These are phyloP conservation scores for Sorex fumeus DNA, from an alignment of 2,113 vertebrate genomes.

Conservation along the genomic window DNA sequence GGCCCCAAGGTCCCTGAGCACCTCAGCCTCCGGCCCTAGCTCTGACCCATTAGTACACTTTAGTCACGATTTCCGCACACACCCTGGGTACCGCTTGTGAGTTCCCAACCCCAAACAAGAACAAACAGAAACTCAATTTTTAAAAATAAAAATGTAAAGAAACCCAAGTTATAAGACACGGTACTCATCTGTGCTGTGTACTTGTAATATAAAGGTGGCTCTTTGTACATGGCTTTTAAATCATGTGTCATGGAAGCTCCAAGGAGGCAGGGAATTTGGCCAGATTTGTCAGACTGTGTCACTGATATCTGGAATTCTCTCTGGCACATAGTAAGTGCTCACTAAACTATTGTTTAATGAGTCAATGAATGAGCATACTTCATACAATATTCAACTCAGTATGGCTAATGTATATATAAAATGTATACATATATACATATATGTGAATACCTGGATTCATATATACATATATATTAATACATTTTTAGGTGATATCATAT, in stretches of 20 bases:
- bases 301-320: neutral
- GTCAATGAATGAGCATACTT: neutral
- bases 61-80: too few relatives aligned
- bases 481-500: constrained; percentile 15
- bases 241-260: neutral
- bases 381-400: neutral
- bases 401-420: too few relatives aligned
- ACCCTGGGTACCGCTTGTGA: too few relatives aligned
- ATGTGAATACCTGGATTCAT: neutral
- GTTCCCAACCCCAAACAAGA: too few relatives aligned
- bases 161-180: neutral
- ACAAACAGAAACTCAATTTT: neutral
- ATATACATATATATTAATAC: neutral
- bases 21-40: too few relatives aligned
- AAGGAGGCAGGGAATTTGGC: constrained; percentile 33
- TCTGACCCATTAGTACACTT: too few relatives aligned
- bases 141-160: neutral
- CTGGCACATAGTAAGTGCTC: neutral
- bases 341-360: constrained; percentile 29
- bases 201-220: neutral
- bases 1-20: too few relatives aligned
- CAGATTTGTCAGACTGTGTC: neutral
- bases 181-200: neutral
- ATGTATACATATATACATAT: too few relatives aligned
- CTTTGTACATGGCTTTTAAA: neutral